Percentiles rank a stretch among this genome's conserved stretches.
phyloP scores from a whole-genome alignment of 30 jellyfish, hydroid and myxozoan species.

The Clytia hemisphaerica region DNA sequence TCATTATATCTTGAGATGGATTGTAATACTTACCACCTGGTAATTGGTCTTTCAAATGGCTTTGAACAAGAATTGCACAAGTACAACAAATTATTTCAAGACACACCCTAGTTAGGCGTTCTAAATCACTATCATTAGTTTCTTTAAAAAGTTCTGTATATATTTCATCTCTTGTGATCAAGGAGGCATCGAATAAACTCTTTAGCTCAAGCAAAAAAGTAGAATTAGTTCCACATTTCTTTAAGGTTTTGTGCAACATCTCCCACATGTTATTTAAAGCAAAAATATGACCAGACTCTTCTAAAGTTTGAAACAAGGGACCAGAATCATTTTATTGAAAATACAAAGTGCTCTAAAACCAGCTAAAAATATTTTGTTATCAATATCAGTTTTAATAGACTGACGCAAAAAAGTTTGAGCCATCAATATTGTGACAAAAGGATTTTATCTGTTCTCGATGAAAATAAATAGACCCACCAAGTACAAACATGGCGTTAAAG shows the following conservation, averaged over 20 bases:
- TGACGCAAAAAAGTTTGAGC: neutral
- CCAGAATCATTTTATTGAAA: constrained; percentile 28
- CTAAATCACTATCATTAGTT: constrained; percentile 3
- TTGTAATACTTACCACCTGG: too few species aligned
- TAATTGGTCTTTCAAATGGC: constrained; percentile 7
- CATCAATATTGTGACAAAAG: neutral
- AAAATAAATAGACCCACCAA: constrained; percentile 15
- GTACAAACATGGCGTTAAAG: constrained; percentile 7
- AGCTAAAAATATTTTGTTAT: constrained; percentile 10
- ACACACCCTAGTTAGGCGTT: constrained; percentile 5
- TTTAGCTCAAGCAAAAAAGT: constrained; percentile 8
- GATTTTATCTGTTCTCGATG: constrained; percentile 1
- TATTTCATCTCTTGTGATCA: constrained; percentile 16
- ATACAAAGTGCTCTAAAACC: constrained; percentile 23
- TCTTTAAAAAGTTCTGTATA: neutral
- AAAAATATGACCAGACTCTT: constrained; percentile 25
- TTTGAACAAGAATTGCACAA: neutral
- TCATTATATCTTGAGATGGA: too few species aligned
- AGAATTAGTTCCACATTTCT: neutral
- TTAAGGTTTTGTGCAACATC: neutral
- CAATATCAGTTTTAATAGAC: constrained; percentile 13
- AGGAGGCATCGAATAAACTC: neutral
- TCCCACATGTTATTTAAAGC: constrained; percentile 7
- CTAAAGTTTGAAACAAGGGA: constrained; percentile 17
- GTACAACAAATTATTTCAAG: constrained; percentile 12